phyloP scores from a whole-genome alignment of 2,797 vertebrate species.

The Acanthiza pusilla region DNA sequence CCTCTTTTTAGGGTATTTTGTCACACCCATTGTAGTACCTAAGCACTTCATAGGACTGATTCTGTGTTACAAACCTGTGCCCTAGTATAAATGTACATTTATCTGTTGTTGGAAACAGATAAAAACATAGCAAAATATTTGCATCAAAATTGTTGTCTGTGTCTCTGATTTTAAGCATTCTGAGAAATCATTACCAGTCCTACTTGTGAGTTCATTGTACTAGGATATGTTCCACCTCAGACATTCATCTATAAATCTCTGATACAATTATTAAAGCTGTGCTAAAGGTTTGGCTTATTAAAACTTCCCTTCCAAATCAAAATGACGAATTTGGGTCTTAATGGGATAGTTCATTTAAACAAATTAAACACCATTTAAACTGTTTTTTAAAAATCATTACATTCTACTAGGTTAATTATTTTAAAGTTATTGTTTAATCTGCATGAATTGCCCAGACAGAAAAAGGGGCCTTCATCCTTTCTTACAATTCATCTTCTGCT shows the following conservation, averaged over 20 bases:
- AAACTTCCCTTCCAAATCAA: conserved; percentile 13
- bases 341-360: conserved; percentile 37
- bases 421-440: conserved; percentile 51
- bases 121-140: neutral
- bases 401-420: conserved; percentile 41
- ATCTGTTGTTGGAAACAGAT: neutral
- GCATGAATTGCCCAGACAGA: conserved; percentile 11
- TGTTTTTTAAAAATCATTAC: neutral
- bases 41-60: neutral
- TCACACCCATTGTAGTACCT: neutral
- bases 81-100: neutral
- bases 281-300: neutral
- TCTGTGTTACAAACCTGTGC: neutral
- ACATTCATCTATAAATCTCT: neutral
- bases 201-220: neutral
- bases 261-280: neutral
- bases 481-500: conserved; percentile 52
- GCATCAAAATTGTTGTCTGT: neutral
- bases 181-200: neutral
- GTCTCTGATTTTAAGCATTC: neutral
- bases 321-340: conserved; percentile 21
- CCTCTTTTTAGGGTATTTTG: neutral
- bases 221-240: neutral
- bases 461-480: conserved; percentile 37
- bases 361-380: conserved; percentile 40